Evolutionary conservation across 1,140 invertebrate species (phyloP), one percentile per base, ranked within the genome.

Genomic region (Aphidius ervi): DNA sequence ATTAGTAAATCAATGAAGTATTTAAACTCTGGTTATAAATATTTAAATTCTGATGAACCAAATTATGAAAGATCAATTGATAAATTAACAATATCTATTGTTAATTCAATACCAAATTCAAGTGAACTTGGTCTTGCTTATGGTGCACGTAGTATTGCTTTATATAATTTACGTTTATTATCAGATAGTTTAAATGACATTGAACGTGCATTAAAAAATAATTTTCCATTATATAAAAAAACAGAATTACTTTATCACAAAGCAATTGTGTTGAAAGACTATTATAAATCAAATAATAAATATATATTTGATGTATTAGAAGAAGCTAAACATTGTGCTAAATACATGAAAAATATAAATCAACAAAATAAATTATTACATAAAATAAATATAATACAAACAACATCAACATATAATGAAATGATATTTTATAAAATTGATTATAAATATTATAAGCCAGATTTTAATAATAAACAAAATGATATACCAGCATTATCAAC

Each of bases 401-500:
- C 37, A 23, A 46, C 5, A n/a, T 6, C 6, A 48, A 39, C 46
- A 16, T n/a, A 6, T 47, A 20, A 37, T 16, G 6, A 50, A 50
- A 41, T 50, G 57, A 47, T 41, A 58, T 20, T 40, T 39, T n/a
- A 42, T 41, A 37, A 20, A 16, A 9, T 45, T 45, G 37, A 10
- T 59, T 8, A 49, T 49, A 4, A 4, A 52, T 46, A 41, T 41
- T 54, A 3, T 6, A 20, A 20, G 9, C 52, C 4, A n/a, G 16
- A 16, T 47, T 16, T 16, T 16, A 16, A 8, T 4, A 10, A 23
- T 6, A 40, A 9, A 8, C 72, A 85, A 65, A 50, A 67, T 3
- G 78, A 82, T 73, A 79, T 86, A 71, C 74, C 82, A 41, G 81
- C 80, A 66, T 85, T 87, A 2, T 85, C 84, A 9, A 75, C 82